A percentile compares a stretch with the other conserved stretches of the same genome.
phyloP scores from a whole-genome alignment of 2,113 vertebrate species.

The Piprites chloris region DNA sequence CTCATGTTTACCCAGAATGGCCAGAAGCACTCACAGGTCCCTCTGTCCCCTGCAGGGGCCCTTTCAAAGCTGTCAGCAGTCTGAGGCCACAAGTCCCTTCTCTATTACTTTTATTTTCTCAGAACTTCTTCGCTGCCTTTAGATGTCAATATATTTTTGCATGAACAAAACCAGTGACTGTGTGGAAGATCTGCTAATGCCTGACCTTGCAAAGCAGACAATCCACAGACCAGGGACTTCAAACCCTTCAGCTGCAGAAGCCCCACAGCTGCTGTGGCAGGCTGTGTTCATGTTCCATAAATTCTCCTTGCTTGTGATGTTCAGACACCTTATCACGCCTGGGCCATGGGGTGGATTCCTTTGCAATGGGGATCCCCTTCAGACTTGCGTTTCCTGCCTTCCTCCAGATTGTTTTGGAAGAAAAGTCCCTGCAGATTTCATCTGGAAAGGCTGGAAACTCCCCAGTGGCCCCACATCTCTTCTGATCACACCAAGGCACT shows the following conservation, averaged over 20 bases:
- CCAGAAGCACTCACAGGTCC: neutral
- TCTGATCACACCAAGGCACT: neutral
- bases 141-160: neutral
- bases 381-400: neutral
- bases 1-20: rapidly evolving
- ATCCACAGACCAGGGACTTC: neutral
- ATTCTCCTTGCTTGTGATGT: neutral
- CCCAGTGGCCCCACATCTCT: neutral
- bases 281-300: neutral
- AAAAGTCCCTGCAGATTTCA: neutral
- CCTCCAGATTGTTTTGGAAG: neutral
- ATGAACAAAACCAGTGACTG: neutral
- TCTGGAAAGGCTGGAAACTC: neutral
- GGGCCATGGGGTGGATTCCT: neutral
- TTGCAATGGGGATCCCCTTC: neutral
- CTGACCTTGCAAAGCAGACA: neutral
- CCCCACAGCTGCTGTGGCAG: neutral
- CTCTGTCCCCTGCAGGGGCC: neutral
- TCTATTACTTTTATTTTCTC: neutral
- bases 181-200: neutral
- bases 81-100: rapidly evolving
- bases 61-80: neutral
- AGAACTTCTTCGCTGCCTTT: neutral
- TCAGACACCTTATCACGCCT: neutral
- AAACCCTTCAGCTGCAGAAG: neutral